A percentile compares a stretch with the other conserved stretches of the same genome.
phyloP scores from a whole-genome alignment of 2,113 vertebrate species.

The Shinisaurus crocodilurus region DNA sequence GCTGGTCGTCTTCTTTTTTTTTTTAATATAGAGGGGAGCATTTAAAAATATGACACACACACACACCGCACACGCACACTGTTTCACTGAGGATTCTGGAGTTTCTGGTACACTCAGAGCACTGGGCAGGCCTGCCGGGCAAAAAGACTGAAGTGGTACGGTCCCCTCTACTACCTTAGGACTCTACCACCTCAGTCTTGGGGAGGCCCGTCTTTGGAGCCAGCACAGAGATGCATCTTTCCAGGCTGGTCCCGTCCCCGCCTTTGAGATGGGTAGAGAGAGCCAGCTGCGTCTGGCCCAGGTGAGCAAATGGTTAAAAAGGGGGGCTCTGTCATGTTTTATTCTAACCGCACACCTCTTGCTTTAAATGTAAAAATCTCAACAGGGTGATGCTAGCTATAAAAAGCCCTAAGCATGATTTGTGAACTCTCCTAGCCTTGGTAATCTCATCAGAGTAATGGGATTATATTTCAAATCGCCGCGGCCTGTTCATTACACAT shows the following conservation, averaged over 20 bases:
- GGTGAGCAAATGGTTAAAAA: constrained; percentile 58
- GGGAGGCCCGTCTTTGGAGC: not conserved
- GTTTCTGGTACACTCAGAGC: no score
- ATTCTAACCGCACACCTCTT: constrained; percentile 80
- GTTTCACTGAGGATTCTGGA: not conserved
- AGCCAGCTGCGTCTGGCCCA: not conserved
- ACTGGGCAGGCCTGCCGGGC: not conserved
- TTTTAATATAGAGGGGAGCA: not conserved
- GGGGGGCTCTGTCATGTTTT: constrained; percentile 74
- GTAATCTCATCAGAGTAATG: constrained; percentile 94
- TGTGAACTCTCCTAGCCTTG: constrained; percentile 87
- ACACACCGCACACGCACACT: no score
- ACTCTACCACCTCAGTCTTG: not conserved
- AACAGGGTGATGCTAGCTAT: constrained; percentile 84
- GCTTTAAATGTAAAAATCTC: constrained; percentile 76
- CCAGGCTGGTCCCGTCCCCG: not conserved
- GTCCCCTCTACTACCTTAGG: not conserved
- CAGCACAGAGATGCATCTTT: no score
- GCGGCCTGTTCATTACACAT: constrained; percentile 89
- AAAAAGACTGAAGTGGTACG: not conserved
- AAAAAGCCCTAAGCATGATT: constrained; percentile 88
- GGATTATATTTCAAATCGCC: constrained; percentile 94
- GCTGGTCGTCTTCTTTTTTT: not conserved
- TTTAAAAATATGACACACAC: not conserved
- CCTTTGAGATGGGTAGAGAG: fast-evolving